Conservation (phyloP, 1,140 invertebrate genomes). For the Plodia interpunctella region DNA sequence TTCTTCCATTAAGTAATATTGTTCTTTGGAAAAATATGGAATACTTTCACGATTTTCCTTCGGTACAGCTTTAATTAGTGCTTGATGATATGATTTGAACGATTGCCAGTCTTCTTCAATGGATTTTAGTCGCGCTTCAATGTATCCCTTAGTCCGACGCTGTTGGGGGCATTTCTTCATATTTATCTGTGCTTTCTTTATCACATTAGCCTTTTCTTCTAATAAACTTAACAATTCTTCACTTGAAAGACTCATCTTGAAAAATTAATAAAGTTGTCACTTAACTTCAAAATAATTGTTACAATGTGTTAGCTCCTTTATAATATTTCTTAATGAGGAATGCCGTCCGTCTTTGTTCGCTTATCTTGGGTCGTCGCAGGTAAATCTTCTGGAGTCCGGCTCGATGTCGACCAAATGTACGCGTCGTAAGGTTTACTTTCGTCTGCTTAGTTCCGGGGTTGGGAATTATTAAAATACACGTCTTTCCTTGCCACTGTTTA, state of each 20-base stretch:
- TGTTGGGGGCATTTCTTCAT: slow-evolving; percentile 27
- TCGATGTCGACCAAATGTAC: no score
- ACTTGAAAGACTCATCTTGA: not conserved
- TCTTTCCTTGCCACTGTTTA: no score
- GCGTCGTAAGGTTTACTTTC: no score
- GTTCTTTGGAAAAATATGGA: not conserved
- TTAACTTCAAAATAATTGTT: no score
- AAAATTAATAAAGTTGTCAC: not conserved
- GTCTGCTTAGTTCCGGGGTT: no score
- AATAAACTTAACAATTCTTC: slow-evolving; percentile 13
- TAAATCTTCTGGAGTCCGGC: no score
- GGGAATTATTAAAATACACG: no score
- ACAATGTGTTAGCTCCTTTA: no score
- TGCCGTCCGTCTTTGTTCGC: no score
- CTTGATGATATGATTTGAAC: slow-evolving; percentile 17
- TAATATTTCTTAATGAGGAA: no score
- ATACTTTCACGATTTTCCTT: not conserved
- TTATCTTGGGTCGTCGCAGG: no score
- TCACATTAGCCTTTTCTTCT: slow-evolving; percentile 16
- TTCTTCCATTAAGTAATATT: not conserved
- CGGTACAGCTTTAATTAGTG: not conserved
- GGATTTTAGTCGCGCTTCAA: slow-evolving; percentile 21
- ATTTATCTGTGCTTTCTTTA: slow-evolving; percentile 27
- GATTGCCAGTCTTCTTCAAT: slow-evolving; percentile 27
- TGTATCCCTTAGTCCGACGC: slow-evolving; percentile 26